A percentile compares a stretch with the other conserved stretches of the same genome.
phyloP scores from a whole-genome alignment of 2,113 vertebrate species.

The Crotalus viridis region DNA sequence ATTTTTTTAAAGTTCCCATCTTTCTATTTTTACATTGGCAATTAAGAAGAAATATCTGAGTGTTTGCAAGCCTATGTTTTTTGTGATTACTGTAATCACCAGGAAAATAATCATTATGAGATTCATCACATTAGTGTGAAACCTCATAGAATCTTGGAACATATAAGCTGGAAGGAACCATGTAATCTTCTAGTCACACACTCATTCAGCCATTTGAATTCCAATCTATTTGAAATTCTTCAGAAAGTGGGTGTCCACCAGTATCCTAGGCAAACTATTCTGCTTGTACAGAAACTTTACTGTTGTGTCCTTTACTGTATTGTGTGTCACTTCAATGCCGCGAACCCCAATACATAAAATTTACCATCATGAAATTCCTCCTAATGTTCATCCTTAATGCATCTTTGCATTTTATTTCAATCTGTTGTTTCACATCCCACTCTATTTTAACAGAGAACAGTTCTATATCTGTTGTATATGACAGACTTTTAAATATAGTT shows the following conservation, averaged over 20 bases:
- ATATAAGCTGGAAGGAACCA: not conserved
- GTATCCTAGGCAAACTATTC: not conserved
- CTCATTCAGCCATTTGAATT: not conserved
- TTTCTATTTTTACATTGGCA: not conserved
- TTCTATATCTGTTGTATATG: not conserved
- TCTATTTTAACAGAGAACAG: not conserved
- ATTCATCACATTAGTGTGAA: not conserved
- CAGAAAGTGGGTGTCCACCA: not conserved
- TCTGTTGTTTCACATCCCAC: not conserved
- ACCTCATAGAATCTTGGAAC: not conserved
- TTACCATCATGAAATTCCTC: not conserved
- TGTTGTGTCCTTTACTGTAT: too few species aligned
- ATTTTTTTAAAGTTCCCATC: not conserved
- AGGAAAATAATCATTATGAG: not conserved
- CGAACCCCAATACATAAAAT: too few species aligned
- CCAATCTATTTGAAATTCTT: not conserved
- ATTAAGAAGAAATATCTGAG: not conserved
- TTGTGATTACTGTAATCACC: not conserved
- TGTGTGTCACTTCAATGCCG: too few species aligned
- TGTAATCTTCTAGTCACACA: not conserved
- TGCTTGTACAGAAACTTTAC: not conserved
- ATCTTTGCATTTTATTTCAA: not conserved
- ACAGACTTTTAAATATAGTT: not conserved
- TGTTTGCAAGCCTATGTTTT: not conserved
- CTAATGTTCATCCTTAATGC: not conserved